Percentiles rank a stretch among this genome's conserved stretches.
These are phyloP conservation scores for Pagetopsis macropterus DNA, from an alignment of 2,797 vertebrate species.

Conservation along the genomic window DNA sequence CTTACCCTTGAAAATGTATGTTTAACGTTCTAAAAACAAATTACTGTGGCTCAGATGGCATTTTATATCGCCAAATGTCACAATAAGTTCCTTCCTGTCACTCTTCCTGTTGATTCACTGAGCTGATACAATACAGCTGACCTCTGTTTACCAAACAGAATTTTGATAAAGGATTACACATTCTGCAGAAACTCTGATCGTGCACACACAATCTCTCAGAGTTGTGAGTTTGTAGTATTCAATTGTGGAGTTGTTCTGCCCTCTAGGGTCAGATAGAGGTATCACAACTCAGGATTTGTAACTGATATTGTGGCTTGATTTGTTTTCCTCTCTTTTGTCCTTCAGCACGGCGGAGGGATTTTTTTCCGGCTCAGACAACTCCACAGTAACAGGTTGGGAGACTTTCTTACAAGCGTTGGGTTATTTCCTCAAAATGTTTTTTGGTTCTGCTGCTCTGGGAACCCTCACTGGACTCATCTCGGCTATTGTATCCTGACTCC, in stretches of 20 bases:
- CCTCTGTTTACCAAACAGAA: slow-evolving; percentile 8
- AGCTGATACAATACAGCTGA: neutral
- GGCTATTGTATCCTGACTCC: slow-evolving; percentile 90
- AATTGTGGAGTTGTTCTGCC: slow-evolving; percentile 58
- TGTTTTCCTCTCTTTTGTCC: slow-evolving; percentile 43
- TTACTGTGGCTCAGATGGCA: neutral
- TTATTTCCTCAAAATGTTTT: slow-evolving; percentile 99
- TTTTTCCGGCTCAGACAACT: slow-evolving; percentile 90
- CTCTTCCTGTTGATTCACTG: neutral
- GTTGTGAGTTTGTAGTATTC: neutral
- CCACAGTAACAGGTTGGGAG: slow-evolving; percentile 92
- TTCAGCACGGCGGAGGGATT: slow-evolving; percentile 96
- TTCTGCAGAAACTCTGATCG: neutral
- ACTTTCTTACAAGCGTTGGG: slow-evolving; percentile 94
- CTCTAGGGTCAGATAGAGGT: slow-evolving; percentile 51
- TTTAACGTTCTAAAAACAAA: neutral
- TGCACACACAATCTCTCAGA: neutral
- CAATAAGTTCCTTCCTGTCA: slow-evolving; percentile 1
- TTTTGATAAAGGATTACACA: slow-evolving; percentile 26
- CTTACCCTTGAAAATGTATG: neutral
- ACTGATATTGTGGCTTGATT: neutral
- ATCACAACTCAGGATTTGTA: slow-evolving; percentile 21
- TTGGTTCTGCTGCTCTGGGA: slow-evolving; percentile 96
- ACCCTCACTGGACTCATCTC: slow-evolving; percentile 98
- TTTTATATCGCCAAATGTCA: neutral